A percentile compares a stretch with the other conserved stretches of the same genome.
Conservation (phyloP, 2,113 vertebrate genomes). For the Periophthalmus modestus region DNA sequence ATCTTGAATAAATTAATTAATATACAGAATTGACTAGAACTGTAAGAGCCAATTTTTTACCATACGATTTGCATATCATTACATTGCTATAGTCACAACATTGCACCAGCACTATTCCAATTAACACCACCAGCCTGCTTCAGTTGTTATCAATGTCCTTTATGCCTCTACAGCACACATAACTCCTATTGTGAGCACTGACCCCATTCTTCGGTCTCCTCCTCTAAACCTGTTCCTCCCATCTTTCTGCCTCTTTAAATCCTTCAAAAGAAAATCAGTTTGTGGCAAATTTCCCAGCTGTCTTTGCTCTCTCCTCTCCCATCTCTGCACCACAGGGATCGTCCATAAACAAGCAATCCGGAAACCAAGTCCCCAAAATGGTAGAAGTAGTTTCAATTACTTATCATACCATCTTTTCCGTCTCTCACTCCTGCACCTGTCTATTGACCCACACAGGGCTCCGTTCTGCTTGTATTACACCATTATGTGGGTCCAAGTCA, state of each 20-base stretch:
- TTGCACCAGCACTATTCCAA: too few relatives aligned
- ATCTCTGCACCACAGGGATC: constrained; percentile 29
- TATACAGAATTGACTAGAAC: too few relatives aligned
- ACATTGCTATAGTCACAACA: too few relatives aligned
- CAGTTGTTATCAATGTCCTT: constrained; percentile 7
- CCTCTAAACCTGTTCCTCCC: constrained; percentile 31
- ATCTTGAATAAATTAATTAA: too few relatives aligned
- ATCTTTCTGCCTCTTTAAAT: constrained; percentile 37
- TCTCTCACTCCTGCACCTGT: constrained; percentile 37
- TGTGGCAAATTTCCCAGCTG: constrained; percentile 42
- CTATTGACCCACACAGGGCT: constrained; percentile 34
- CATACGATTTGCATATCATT: too few relatives aligned
- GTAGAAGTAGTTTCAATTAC: constrained; percentile 41
- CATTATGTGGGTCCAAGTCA: neutral
- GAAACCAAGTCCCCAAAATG: constrained; percentile 38
- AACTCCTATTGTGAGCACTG: constrained; percentile 22
- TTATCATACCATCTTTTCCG: constrained; percentile 27
- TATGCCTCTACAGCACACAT: neutral
- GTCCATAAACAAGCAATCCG: constrained; percentile 23
- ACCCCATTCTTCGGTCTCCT: constrained; percentile 39
- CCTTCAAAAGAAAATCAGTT: constrained; percentile 42
- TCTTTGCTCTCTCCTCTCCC: constrained; percentile 35
- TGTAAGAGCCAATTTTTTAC: too few relatives aligned
- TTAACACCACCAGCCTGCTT: too few relatives aligned
- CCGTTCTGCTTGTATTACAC: neutral